Percentiles rank a stretch among this genome's conserved stretches.
These are phyloP conservation scores for Apocheima hispidaria DNA, from an alignment of 2,888 invertebrate species.

Conservation along the genomic window DNA sequence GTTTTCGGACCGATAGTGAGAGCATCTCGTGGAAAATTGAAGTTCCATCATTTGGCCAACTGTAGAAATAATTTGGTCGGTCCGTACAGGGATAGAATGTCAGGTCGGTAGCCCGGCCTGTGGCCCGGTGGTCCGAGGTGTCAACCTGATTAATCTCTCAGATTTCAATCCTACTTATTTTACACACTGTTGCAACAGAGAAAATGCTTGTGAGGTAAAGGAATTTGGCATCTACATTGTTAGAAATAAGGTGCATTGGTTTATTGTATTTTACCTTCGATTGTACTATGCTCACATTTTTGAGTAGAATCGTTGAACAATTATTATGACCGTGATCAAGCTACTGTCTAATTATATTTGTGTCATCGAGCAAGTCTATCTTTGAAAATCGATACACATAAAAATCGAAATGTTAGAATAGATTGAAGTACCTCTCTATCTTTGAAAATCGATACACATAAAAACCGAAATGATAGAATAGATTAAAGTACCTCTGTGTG, in stretches of 20 bases:
- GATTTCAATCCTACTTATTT: constrained; percentile 16
- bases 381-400: too few species aligned
- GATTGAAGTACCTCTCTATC: too few species aligned
- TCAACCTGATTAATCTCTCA: constrained; percentile 28
- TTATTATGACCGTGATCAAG: constrained; percentile 17
- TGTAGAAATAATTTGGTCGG: background rate
- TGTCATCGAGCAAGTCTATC: background rate
- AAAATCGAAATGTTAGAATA: too few species aligned
- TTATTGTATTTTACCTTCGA: background rate
- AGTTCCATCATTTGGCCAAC: background rate
- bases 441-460: too few species aligned
- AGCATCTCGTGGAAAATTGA: too few species aligned
- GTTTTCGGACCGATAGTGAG: background rate
- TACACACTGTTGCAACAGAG: background rate
- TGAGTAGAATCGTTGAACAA: constrained; percentile 11
- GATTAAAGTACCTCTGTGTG: too few species aligned
- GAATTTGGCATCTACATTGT: background rate
- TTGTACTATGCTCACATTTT: background rate
- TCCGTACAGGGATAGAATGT: background rate
- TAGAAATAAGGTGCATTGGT: background rate
- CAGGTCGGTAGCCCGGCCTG: background rate
- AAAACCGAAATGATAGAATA: too few species aligned
- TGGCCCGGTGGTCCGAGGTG: constrained; percentile 27
- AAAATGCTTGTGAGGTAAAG: background rate
- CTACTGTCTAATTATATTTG: constrained; percentile 18